These are phyloP conservation scores for Heliconius hortense DNA, from an alignment of 2,888 invertebrate species.

Conservation along the genomic window DNA sequence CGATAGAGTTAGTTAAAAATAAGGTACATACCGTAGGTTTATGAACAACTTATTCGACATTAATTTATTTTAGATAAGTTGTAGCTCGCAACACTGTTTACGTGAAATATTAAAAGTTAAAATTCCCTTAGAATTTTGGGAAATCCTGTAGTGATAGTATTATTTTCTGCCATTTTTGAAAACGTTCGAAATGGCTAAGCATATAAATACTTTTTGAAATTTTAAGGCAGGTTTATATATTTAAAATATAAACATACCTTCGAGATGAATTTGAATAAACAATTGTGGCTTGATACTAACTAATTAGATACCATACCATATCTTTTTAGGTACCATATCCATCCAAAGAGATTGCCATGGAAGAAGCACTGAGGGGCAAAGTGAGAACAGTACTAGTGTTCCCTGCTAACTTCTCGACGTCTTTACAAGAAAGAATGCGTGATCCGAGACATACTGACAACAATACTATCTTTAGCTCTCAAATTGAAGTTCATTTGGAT, in stretches of 20 bases:
- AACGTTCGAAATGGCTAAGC: too few species aligned
- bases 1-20: too few species aligned
- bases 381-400: constrained; percentile 91
- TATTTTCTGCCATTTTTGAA: too few species aligned
- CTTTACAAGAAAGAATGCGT: constrained; percentile 84
- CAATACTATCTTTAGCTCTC: constrained; percentile 83
- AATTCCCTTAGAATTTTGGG: too few species aligned
- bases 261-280: too few species aligned
- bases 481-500: constrained; percentile 88
- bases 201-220: too few species aligned
- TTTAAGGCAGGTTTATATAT: neutral
- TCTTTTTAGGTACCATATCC: constrained; percentile 75
- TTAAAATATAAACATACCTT: neutral
- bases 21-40: too few species aligned
- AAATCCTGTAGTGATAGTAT: too few species aligned
- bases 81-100: too few species aligned
- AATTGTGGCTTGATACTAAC: neutral
- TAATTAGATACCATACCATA: neutral
- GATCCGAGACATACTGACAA: constrained; percentile 81
- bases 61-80: neutral
- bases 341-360: constrained; percentile 83
- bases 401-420: constrained; percentile 87
- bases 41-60: too few species aligned
- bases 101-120: too few species aligned
- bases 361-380: constrained; percentile 85